Evolutionary conservation across 1,140 invertebrate species (phyloP).

Genomic region (Drosophila oshimai): DNA sequence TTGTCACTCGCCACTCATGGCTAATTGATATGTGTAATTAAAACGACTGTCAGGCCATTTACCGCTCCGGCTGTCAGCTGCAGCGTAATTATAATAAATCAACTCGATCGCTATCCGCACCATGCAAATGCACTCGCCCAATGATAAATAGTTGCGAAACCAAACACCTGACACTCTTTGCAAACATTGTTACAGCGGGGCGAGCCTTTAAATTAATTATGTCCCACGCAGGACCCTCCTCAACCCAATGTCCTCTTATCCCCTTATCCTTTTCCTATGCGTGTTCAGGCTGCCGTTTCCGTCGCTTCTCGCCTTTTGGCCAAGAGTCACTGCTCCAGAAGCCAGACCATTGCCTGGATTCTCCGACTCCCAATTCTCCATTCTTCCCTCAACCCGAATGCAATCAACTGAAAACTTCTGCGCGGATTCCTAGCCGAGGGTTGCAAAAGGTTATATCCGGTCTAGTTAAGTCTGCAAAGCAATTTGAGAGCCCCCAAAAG

Average conservation of each 20-base stretch:
- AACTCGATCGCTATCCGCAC: constrained; percentile 58
- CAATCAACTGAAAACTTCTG: constrained; percentile 48
- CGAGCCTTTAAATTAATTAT: constrained; percentile 77
- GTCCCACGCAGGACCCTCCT: constrained; percentile 22
- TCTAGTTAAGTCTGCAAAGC: not conserved
- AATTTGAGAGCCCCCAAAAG: not conserved
- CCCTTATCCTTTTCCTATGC: constrained; percentile 4
- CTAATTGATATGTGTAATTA: constrained; percentile 48
- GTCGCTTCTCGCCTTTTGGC: constrained; percentile 24
- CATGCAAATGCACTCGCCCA: constrained; percentile 63
- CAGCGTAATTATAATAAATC: constrained; percentile 80
- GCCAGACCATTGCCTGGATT: constrained; percentile 5
- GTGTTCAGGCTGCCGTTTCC: constrained; percentile 23
- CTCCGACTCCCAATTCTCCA: not conserved
- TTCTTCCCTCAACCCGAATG: constrained; percentile 2
- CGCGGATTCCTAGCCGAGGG: constrained; percentile 1
- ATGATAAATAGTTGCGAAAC: constrained; percentile 63
- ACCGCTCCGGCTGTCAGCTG: constrained; percentile 61
- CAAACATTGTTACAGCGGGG: constrained; percentile 56
- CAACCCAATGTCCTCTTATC: not conserved
- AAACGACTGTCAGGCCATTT: constrained; percentile 34
- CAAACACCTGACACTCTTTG: constrained; percentile 72
- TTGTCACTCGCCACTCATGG: constrained; percentile 26
- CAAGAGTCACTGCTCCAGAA: constrained; percentile 14
- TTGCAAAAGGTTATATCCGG: constrained; percentile 10